phyloP scores from a whole-genome alignment of 2,888 invertebrate species.

The Erebia aethiops region DNA sequence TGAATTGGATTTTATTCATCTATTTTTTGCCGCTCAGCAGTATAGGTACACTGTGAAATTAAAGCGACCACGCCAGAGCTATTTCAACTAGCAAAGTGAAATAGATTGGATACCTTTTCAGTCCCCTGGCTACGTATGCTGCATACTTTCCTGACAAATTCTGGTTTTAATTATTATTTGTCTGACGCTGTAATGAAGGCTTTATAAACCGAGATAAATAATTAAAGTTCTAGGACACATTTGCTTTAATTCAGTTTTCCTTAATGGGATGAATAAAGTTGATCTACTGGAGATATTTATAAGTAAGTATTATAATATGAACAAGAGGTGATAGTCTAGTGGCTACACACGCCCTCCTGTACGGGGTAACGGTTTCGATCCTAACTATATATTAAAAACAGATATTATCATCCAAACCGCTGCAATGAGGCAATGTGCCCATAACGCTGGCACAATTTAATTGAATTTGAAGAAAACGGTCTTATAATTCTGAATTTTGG shows the following conservation, averaged over 20 bases:
- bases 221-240: conserved; percentile 10
- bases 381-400: too few relatives aligned
- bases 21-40: conserved; percentile 22
- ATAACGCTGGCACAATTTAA: too few relatives aligned
- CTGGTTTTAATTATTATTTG: conserved; percentile 26
- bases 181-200: conserved; percentile 19
- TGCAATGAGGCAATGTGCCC: too few relatives aligned
- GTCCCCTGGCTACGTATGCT: conserved; percentile 26
- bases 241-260: neutral
- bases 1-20: conserved; percentile 29
- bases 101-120: conserved; percentile 34
- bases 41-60: conserved; percentile 32
- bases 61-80: conserved; percentile 33
- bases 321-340: too few relatives aligned
- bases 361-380: too few relatives aligned
- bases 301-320: too few relatives aligned
- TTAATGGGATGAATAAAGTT: neutral
- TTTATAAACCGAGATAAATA: conserved; percentile 12
- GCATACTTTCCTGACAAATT: conserved; percentile 29
- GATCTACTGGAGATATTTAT: too few relatives aligned
- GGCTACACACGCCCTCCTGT: too few relatives aligned
- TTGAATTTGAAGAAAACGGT: too few relatives aligned
- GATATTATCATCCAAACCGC: too few relatives aligned
- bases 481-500: too few relatives aligned
- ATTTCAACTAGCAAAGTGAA: conserved; percentile 34